phyloP scores from a whole-genome alignment of 2,888 invertebrate species.

The Lamellibrachia satsuma region DNA sequence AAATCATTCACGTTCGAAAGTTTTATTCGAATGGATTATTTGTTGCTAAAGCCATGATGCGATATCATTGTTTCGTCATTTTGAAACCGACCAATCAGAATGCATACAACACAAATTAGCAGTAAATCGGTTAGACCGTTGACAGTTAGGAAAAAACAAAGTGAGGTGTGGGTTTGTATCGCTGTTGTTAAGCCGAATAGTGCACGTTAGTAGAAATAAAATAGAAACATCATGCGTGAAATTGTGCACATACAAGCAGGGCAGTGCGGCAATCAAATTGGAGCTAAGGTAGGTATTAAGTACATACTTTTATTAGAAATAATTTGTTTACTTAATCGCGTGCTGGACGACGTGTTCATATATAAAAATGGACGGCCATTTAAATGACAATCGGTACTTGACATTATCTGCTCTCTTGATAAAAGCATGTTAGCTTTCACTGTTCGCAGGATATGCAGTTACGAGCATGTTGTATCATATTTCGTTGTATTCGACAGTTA shows the following conservation, averaged over 20 bases:
- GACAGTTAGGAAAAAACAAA: neutral
- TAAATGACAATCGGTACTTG: neutral
- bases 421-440: neutral
- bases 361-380: neutral
- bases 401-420: neutral
- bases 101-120: neutral
- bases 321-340: slow-evolving; percentile 11
- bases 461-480: neutral
- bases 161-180: slow-evolving; percentile 5
- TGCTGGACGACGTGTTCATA: neutral
- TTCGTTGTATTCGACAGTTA: neutral
- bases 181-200: slow-evolving; percentile 7
- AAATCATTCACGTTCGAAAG: neutral
- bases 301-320: neutral
- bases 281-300: slow-evolving; percentile 44
- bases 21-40: neutral
- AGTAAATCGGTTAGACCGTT: slow-evolving; percentile 17
- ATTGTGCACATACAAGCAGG: slow-evolving; percentile 51
- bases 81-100: slow-evolving; percentile 7
- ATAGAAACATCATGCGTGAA: slow-evolving; percentile 43
- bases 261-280: slow-evolving; percentile 52
- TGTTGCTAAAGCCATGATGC: neutral
- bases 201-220: slow-evolving; percentile 13
- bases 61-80: slow-evolving; percentile 10
- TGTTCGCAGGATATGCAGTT: neutral